Evolutionary conservation across 2,888 invertebrate genomes (phyloP).

Genomic region (Rhagophthalmus giganteus): DNA sequence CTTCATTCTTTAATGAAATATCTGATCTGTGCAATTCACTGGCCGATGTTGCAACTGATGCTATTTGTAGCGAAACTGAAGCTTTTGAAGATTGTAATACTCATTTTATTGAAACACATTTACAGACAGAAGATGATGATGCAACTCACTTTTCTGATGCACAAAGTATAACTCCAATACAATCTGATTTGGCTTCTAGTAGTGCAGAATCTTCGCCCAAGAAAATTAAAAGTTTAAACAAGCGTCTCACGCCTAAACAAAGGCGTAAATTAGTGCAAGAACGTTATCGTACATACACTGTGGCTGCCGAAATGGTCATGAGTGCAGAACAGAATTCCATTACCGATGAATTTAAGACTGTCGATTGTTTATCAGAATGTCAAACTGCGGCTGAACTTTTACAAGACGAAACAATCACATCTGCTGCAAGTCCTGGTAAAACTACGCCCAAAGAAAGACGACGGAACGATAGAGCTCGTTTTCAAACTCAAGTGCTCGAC

Average conservation of each 20-base stretch:
- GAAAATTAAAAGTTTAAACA: conserved; percentile 56
- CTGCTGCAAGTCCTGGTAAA: conserved; percentile 45
- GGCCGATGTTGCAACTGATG: conserved; percentile 59
- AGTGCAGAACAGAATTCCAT: conserved; percentile 49
- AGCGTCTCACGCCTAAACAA: conserved; percentile 73
- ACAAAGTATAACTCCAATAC: conserved; percentile 65
- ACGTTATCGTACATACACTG: conserved; percentile 81
- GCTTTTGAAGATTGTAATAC: conserved; percentile 59
- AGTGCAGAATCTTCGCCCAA: conserved; percentile 78
- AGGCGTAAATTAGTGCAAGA: conserved; percentile 75
- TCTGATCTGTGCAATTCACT: conserved; percentile 60
- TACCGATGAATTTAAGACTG: conserved; percentile 40
- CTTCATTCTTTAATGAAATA: conserved; percentile 72
- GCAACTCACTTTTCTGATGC: conserved; percentile 56
- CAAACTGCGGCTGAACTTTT: conserved; percentile 31
- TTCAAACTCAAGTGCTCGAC: conserved; percentile 66
- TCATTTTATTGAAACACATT: conserved; percentile 56
- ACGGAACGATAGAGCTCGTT: conserved; percentile 68
- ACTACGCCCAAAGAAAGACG: conserved; percentile 69
- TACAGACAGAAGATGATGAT: conserved; percentile 49
- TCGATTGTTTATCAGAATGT: conserved; percentile 35
- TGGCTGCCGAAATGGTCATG: conserved; percentile 64
- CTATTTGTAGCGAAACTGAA: conserved; percentile 62
- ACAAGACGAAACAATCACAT: too few relatives aligned
- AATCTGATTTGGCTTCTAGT: conserved; percentile 66